Conservation (phyloP, 1,140 invertebrate species). For the Hycleus phaleratus region DNA sequence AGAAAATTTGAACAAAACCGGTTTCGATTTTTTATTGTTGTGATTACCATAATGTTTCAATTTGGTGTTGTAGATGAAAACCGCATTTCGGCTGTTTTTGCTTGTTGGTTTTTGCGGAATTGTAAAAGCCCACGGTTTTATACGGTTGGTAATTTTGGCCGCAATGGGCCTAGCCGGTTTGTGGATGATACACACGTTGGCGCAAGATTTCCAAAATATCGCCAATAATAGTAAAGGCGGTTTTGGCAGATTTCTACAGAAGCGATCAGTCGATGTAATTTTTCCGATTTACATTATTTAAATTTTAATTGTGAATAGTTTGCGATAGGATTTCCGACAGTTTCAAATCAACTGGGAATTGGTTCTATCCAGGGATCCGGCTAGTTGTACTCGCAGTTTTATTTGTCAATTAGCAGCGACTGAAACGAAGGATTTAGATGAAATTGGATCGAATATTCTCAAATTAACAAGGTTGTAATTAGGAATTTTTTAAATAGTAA, state of each 20-base stretch:
- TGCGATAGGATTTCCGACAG: not conserved
- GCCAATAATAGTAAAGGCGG: not conserved
- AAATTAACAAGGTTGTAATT: constrained; percentile 27
- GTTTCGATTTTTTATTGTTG: no score
- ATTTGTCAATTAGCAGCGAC: constrained; percentile 32
- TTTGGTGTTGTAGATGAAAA: constrained; percentile 15
- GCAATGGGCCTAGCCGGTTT: constrained; percentile 30
- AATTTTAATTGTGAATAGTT: not conserved
- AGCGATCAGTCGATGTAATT: constrained; percentile 5
- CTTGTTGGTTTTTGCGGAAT: constrained; percentile 15
- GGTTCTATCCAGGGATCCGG: constrained; percentile 30
- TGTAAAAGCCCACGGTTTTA: constrained; percentile 24
- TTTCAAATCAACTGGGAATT: constrained; percentile 27
- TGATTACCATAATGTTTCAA: no score
- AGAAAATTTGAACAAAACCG: no score
- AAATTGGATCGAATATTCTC: constrained; percentile 28
- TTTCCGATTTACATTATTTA: no score
- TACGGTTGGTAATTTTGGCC: constrained; percentile 26
- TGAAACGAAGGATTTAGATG: constrained; percentile 18
- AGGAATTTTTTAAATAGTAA: not conserved
- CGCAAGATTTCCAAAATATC: constrained; percentile 28
- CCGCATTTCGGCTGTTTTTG: constrained; percentile 17
- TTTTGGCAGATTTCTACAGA: not conserved
- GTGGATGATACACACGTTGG: constrained; percentile 33
- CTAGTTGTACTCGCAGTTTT: constrained; percentile 33